Percentiles rank a stretch among this genome's conserved stretches.
Conservation (phyloP, 2,888 invertebrate species). For the Cosmorhoe ocellata region DNA sequence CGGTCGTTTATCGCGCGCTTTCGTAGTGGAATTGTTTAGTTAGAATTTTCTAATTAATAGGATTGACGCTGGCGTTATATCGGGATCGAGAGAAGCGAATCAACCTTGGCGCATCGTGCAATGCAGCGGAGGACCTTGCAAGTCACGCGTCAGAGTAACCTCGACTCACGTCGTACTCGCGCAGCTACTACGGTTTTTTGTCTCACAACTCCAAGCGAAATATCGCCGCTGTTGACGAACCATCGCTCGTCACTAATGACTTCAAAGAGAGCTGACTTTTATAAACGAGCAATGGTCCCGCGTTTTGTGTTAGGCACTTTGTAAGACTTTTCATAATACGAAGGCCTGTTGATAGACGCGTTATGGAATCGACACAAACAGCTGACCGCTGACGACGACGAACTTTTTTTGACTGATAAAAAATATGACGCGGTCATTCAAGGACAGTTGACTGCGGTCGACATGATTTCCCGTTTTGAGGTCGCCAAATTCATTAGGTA, state of each 20-base stretch:
- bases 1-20: slow-evolving; percentile 16
- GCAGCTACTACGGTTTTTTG: slow-evolving; percentile 59
- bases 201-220: slow-evolving; percentile 39
- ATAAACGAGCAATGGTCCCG: slow-evolving; percentile 46
- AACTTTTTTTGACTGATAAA: slow-evolving; percentile 74
- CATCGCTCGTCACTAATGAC: slow-evolving; percentile 49
- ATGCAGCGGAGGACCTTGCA: slow-evolving; percentile 82
- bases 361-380: slow-evolving; percentile 75
- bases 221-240: slow-evolving; percentile 37
- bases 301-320: slow-evolving; percentile 25
- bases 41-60: slow-evolving; percentile 32
- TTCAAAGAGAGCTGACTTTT: not conserved
- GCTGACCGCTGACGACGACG: slow-evolving; percentile 74
- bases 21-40: slow-evolving; percentile 17
- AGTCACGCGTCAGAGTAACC: slow-evolving; percentile 83
- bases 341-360: slow-evolving; percentile 73
- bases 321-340: slow-evolving; percentile 41
- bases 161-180: slow-evolving; percentile 77
- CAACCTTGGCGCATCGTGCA: slow-evolving; percentile 83
- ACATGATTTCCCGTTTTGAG: slow-evolving; percentile 71
- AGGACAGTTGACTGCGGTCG: slow-evolving; percentile 70
- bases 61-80: slow-evolving; percentile 51
- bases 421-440: slow-evolving; percentile 77
- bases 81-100: slow-evolving; percentile 65
- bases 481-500: slow-evolving; percentile 54